Percentiles rank a stretch among this genome's conserved stretches.
phyloP scores from a whole-genome alignment of 2,888 invertebrate genomes.

The Tribolium freemani region DNA sequence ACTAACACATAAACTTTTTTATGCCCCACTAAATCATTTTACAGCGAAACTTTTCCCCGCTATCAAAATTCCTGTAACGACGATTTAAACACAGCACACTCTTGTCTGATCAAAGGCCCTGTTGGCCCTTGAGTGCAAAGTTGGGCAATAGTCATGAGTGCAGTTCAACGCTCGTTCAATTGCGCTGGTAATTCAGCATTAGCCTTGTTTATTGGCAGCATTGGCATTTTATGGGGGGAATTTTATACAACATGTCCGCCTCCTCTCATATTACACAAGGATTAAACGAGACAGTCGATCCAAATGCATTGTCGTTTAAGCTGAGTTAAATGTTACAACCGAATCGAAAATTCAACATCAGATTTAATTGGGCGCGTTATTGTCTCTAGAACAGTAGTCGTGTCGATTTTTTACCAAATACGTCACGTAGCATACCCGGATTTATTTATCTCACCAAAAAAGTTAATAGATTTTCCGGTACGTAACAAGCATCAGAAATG shows the following conservation, averaged over 20 bases:
- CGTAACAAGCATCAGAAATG: constrained; percentile 19
- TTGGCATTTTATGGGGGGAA: constrained; percentile 44
- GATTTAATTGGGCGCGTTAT: neutral
- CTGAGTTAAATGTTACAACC: constrained; percentile 1
- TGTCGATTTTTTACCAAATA: neutral
- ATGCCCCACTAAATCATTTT: constrained; percentile 23
- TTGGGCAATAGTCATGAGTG: constrained; percentile 38
- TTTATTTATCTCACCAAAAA: constrained; percentile 7
- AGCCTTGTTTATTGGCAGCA: constrained; percentile 51
- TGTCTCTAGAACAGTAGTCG: neutral
- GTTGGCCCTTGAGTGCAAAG: neutral
- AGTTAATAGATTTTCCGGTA: constrained; percentile 21
- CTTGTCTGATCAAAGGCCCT: neutral
- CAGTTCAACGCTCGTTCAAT: constrained; percentile 54
- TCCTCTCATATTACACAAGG: constrained; percentile 45
- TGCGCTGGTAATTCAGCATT: constrained; percentile 49
- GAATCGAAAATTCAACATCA: neutral
- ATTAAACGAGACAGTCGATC: constrained; percentile 35
- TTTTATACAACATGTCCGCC: constrained; percentile 50
- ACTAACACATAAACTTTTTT: constrained; percentile 33
- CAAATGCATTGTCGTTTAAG: constrained; percentile 1
- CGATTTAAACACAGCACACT: constrained; percentile 6
- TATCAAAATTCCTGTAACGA: constrained; percentile 19
- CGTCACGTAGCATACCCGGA: constrained; percentile 1
- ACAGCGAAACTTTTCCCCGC: constrained; percentile 13